Evolutionary conservation across 2,113 vertebrate genomes (phyloP), one percentile per base, ranked within the genome.

Genomic region (Ptychochromis oligacanthus): DNA sequence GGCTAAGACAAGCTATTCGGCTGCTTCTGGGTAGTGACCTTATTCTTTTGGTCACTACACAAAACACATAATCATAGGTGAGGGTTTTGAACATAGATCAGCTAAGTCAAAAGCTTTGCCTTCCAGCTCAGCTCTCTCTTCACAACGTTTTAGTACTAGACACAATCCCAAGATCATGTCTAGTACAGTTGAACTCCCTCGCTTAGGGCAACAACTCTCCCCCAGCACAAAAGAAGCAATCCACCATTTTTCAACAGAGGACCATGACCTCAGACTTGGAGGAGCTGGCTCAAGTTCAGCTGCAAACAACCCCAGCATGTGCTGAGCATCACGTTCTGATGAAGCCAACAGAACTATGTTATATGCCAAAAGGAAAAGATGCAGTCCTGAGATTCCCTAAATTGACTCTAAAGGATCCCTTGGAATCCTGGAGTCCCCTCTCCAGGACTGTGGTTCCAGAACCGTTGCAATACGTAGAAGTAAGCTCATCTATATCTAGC

Each of bases 211-310:
- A 34, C 4, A 4, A 72, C 18, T 72, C 46, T 72, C 67, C 67
- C 46, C 46, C 46, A 72, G n/a, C 0, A 10, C 31, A 54, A 18
- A 54, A 11, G 18, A 34, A 9, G 26, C 26, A 72, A 54, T 54
- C 26, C 46, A 54, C 67, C 26, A 72, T 54, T 72, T 72, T 72
- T 34, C 67, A 72, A 18, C 67, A 54, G 46, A 72, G 46, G 18
- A 54, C 67, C 26, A 31, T 72, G 67, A 72, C 67, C 67, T 72
- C 67, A 54, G 67, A 72, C 67, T 54, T 72, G 46, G 67, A 72
- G 46, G 18, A 31, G 46, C 20, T 34, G 26, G 54, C 67, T 72
- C 67, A 72, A 26, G 14, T 24, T 72, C 67, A 72, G 46, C 11
- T 54, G 67, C 0, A 72, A 54, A 72, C 46, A 54, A 49, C 52